These are phyloP conservation scores for Mustela nigripes DNA, from an alignment of 2,113 vertebrate species.

Conservation along the genomic window DNA sequence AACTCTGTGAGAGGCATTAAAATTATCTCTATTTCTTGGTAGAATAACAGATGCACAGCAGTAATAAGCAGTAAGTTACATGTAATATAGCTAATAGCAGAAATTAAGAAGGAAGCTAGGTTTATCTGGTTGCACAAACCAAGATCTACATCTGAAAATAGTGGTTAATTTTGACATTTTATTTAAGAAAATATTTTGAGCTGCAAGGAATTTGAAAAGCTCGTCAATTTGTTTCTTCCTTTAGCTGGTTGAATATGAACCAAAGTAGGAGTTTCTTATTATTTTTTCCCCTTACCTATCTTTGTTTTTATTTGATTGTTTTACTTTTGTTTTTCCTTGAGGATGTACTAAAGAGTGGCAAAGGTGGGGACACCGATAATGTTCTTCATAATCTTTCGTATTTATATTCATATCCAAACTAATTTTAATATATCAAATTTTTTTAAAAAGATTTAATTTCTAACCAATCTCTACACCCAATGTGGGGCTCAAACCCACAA, in stretches of 20 bases:
- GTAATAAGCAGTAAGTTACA: neutral
- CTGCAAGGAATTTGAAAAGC: neutral
- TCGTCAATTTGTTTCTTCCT: neutral
- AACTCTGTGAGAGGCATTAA: neutral
- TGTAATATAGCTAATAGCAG: neutral
- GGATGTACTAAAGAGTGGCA: neutral
- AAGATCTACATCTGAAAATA: neutral
- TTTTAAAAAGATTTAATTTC: neutral
- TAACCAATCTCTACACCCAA: neutral
- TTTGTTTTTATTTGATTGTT: neutral
- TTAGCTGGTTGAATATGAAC: neutral
- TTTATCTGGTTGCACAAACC: neutral
- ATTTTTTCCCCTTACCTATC: neutral
- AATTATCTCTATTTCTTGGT: neutral
- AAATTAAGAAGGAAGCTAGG: neutral
- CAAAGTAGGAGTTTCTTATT: neutral
- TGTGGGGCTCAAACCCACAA: neutral
- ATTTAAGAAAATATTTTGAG: neutral
- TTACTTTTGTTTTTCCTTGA: neutral
- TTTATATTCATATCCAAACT: neutral
- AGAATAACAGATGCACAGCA: neutral
- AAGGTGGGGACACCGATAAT: neutral
- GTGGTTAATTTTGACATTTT: neutral
- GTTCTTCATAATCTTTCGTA: neutral
- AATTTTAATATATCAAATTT: neutral